These are phyloP conservation scores for Ochropleura plecta DNA, from an alignment of 2,888 invertebrate species.

Conservation along the genomic window DNA sequence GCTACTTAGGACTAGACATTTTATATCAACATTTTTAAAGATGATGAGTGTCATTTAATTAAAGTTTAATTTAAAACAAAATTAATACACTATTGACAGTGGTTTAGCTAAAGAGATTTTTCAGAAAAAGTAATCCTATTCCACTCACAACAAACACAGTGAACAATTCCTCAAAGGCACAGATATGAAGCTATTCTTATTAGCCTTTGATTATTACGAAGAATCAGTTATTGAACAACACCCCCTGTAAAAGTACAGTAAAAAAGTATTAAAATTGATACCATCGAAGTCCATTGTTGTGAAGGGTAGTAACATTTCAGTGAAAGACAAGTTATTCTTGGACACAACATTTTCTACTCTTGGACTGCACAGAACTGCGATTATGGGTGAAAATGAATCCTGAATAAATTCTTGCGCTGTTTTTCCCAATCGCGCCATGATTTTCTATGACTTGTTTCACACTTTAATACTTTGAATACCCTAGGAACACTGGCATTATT, in stretches of 20 bases:
- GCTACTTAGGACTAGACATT: background rate
- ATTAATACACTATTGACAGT: background rate
- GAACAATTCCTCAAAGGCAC: background rate
- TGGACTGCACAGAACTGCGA: slow-evolving; percentile 96
- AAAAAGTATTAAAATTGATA: slow-evolving; percentile 58
- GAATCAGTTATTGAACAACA: background rate
- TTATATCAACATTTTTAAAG: background rate
- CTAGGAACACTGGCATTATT: background rate
- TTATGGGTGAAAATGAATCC: slow-evolving; percentile 96
- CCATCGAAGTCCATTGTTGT: slow-evolving; percentile 92
- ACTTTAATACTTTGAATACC: background rate
- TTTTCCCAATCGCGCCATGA: slow-evolving; percentile 79
- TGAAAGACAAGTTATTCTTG: slow-evolving; percentile 97
- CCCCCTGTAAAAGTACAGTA: background rate
- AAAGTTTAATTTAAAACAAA: background rate
- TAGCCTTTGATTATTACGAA: background rate
- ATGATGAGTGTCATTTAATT: background rate
- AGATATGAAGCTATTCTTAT: background rate
- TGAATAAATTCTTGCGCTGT: slow-evolving; percentile 96
- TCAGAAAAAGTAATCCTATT: background rate
- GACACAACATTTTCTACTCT: slow-evolving; percentile 96
- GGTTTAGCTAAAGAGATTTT: background rate
- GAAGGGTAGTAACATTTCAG: slow-evolving; percentile 98
- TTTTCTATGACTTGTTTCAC: background rate
- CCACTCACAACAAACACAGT: background rate